Base-by-base conservation (phyloP, 1,140 invertebrate genomes). In the Homalodisca vitripennis region DNA sequence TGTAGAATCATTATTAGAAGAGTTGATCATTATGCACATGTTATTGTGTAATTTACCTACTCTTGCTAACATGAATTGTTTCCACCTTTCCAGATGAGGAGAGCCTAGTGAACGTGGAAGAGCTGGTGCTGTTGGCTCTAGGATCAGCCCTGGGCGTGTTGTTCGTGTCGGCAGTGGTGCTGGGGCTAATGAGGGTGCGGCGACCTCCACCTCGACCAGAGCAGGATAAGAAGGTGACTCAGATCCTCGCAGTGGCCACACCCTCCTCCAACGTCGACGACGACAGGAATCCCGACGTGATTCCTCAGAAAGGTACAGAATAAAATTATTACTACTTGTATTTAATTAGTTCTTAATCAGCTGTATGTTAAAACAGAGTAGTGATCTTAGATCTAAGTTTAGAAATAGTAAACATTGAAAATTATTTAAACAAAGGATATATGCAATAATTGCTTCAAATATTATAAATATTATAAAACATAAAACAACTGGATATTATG, bases 201-300 rank as follows among this genome's bases (percentile, higher is more conserved):
- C 55, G 55, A 29, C 26, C 55, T 12, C 27, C 26, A 2, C 55
- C 55, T 26, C 22, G 6, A 60, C 55, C 55, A 13, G 2, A 22
- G 41, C 55, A 3, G 17, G 14, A 32, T n/a, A 66, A 66, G 32
- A 66, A 66, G 3, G 13, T 29, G 20, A 2, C 65, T 27, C 57
- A 64, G 26, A 51, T 64, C 1, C 0, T 63, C 13, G 32, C 57
- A 0, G 34, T 51, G 20, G 46, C 68, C 1, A 62, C 57, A 22
- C 34, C 68, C 1, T 63, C 55, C 6, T 69, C 68, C 31, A 69
- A 34, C 46, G 60, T 27, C 48, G 71, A 71, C 3, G 73, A 74
- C 26, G 73, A 74, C 22, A 32, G 71, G 3, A 74, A 74, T 26
- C 73, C 73, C 10, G 73, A 74, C 55, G 71, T 74, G 27, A 69